Base-by-base conservation (phyloP, 2,797 vertebrate species). In the Morus bassanus region DNA sequence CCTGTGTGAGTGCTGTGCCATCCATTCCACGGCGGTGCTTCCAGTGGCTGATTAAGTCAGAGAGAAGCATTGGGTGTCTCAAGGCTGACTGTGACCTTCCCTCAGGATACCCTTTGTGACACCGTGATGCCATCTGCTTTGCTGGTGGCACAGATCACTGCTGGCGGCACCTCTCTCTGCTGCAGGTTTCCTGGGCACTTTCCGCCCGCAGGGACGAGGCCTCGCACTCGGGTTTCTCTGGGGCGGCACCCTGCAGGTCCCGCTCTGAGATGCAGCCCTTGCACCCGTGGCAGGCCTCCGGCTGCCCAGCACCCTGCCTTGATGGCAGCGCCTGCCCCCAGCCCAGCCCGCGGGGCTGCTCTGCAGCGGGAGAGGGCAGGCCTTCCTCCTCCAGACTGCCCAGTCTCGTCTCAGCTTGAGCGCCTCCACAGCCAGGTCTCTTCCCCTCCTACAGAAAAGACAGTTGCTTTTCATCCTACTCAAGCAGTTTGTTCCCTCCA, bases 1-100 rank as follows among this genome's bases (percentile, higher is more conserved):
- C 37, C 11, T 24, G 18, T 18, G 51, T 8, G 57, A 33, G 22
- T 4, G 31, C 7, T 56, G 28, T 88, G 48, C 60, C 83, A 59
- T 48, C 13, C 3, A 37, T 30, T 28, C 50, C n/a, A 35, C 1
- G 0, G 31, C 2, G 6, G n/a, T n/a, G 39, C 57, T 50, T 53
- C 67, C 43, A n/a, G 35, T 1, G 2, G 54, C 54, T 86, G 31
- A 3, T 11, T 7, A 18, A 35, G 37, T 27, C 43, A 17, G n/a
- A 43, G 45, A 25, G 61, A 33, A 69, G 63, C 45, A 19, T 9
- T 35, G 16, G 30, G 23, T 57, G 56, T 24, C 50, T 46, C 50
- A 2, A 8, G 54, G 54, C 18, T 33, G 82, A 7, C 61, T 24
- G 21, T 8, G 39, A 11, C 75, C 37, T 41, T 25, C 23, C 50